Evolutionary conservation across 2,113 vertebrate species (phyloP).

Genomic region (Dipodomys ordii): DNA sequence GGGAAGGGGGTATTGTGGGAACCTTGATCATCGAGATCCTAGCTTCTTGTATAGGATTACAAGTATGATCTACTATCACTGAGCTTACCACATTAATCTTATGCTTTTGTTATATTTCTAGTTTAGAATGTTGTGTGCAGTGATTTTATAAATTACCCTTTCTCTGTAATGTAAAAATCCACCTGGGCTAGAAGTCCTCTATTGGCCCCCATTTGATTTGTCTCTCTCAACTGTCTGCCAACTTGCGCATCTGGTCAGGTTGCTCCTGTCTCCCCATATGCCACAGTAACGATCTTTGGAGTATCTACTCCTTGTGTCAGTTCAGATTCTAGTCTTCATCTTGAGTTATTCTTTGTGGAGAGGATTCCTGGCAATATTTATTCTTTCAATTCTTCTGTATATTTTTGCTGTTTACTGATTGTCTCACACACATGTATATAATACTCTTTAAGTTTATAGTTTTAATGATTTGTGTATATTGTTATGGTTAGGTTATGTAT

Average conservation of each 20-base stretch:
- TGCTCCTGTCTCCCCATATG: not conserved
- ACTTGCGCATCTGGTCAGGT: not conserved
- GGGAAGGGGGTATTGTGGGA: no score
- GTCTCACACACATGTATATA: not conserved
- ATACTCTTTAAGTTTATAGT: not conserved
- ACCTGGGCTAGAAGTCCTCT: not conserved
- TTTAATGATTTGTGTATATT: not conserved
- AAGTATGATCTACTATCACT: no score
- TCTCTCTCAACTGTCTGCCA: not conserved
- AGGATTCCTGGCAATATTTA: not conserved
- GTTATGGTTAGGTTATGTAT: not conserved
- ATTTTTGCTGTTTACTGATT: not conserved
- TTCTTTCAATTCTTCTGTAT: not conserved
- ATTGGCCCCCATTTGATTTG: not conserved
- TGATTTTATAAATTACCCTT: not conserved
- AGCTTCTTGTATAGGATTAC: no score
- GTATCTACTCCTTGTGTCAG: not conserved
- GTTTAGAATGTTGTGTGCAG: not conserved
- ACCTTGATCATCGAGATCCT: no score
- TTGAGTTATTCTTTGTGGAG: slow-evolving; percentile 35
- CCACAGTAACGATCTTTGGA: not conserved
- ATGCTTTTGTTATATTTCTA: not conserved
- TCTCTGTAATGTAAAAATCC: not conserved
- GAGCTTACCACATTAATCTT: not conserved
- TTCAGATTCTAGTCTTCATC: not conserved